These are phyloP conservation scores for Nomia melanderi DNA, from an alignment of 1,140 invertebrate species.

Conservation along the genomic window DNA sequence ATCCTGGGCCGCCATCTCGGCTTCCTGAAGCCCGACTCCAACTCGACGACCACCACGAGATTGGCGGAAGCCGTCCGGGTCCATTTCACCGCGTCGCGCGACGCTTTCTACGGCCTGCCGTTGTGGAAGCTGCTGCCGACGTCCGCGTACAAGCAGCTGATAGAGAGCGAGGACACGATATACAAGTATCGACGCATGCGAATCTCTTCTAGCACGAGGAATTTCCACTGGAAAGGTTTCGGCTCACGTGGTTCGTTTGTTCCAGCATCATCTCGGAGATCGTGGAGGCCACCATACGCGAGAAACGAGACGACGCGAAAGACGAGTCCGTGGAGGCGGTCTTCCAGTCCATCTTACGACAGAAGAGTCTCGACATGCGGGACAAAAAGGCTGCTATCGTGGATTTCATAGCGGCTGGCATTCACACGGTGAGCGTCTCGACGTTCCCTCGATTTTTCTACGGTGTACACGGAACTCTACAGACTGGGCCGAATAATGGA, in stretches of 20 bases:
- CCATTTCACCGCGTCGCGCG: constrained; percentile 88
- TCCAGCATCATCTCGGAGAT: constrained; percentile 89
- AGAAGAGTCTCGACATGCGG: constrained; percentile 86
- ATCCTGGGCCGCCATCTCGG: constrained; percentile 90
- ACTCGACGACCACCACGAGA: constrained; percentile 75
- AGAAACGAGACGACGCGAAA: constrained; percentile 78
- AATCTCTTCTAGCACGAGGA: not conserved
- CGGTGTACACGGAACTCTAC: too few relatives aligned
- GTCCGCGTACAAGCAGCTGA: constrained; percentile 86
- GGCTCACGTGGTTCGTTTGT: not conserved
- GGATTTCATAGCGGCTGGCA: constrained; percentile 92
- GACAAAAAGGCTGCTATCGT: constrained; percentile 93
- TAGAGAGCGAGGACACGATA: constrained; percentile 88
- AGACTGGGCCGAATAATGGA: too few relatives aligned
- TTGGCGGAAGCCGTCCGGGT: constrained; percentile 87
- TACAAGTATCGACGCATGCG: constrained; percentile 84
- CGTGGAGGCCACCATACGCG: constrained; percentile 84
- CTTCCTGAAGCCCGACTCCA: constrained; percentile 85
- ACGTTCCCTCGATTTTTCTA: not conserved
- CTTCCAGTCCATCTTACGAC: constrained; percentile 87
- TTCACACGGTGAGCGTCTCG: constrained; percentile 86
- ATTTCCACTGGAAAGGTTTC: not conserved
- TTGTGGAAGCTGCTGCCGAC: constrained; percentile 92
- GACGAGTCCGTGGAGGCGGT: constrained; percentile 85
- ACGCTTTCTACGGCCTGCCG: constrained; percentile 91